These are phyloP conservation scores for Mirounga angustirostris DNA, from an alignment of 2,113 vertebrate species.

Conservation along the genomic window DNA sequence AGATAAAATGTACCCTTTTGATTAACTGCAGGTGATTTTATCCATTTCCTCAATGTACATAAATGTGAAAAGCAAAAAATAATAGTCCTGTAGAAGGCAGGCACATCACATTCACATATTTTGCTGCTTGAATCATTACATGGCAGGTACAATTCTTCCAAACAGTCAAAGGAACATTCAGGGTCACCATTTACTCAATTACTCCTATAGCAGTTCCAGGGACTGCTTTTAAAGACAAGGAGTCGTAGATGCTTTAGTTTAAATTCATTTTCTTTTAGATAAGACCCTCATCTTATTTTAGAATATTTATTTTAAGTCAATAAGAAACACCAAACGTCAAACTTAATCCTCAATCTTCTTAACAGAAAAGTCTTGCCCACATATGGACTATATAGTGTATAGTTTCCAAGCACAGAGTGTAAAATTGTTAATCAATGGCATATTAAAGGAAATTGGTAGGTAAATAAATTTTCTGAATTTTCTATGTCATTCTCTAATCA, in stretches of 20 bases:
- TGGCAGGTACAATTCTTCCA: background rate
- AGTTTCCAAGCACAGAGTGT: background rate
- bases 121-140: background rate
- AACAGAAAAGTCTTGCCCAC: background rate
- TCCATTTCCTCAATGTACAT: conserved; percentile 46
- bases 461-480: background rate
- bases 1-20: conserved; percentile 75
- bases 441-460: background rate
- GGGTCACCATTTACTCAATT: background rate
- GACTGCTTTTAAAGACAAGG: background rate
- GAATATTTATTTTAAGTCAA: background rate
- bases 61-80: conserved; percentile 70
- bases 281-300: background rate
- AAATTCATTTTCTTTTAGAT: background rate
- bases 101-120: background rate
- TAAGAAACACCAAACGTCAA: background rate
- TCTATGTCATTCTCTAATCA: background rate
- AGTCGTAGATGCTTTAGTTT: background rate
- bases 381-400: too few species aligned
- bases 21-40: conserved; percentile 83
- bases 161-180: background rate
- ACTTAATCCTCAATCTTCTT: background rate
- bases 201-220: background rate
- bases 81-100: background rate
- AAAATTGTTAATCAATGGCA: background rate